A percentile compares a stretch with the other conserved stretches of the same genome.
phyloP scores from a whole-genome alignment of 2,888 invertebrate species.

The Leptothorax acervorum region DNA sequence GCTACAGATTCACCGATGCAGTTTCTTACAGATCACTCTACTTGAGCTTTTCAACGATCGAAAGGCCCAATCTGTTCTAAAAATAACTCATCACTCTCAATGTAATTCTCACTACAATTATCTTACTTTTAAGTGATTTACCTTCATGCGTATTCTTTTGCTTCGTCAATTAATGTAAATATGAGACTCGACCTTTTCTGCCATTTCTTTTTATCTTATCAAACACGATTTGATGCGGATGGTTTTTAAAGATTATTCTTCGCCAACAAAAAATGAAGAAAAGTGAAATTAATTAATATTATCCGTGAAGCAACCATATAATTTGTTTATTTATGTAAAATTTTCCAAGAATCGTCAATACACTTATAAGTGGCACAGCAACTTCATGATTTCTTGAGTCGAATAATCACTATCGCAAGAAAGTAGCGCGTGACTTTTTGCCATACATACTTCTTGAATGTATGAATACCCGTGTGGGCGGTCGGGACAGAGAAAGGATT shows the following conservation, averaged over 20 bases:
- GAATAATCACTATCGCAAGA: conserved; percentile 37
- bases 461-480: conserved; percentile 68
- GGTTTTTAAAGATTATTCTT: not conserved
- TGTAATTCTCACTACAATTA: not conserved
- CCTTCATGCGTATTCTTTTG: not conserved
- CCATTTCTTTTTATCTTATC: not conserved
- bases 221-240: not conserved
- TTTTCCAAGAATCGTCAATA: conserved; percentile 23
- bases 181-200: not conserved
- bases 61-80: not conserved
- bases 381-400: conserved; percentile 24
- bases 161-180: not conserved
- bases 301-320: not conserved
- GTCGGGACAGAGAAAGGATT: conserved; percentile 34
- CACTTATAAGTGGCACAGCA: conserved; percentile 9
- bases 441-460: conserved; percentile 17
- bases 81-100: not conserved
- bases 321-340: conserved; percentile 41
- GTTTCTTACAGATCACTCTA: conserved; percentile 17
- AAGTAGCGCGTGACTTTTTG: conserved; percentile 41
- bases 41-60: not conserved
- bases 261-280: not conserved
- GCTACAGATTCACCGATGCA: conserved; percentile 56
- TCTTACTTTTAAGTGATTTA: not conserved
- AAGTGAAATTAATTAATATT: not conserved